Conservation (phyloP, 2,113 vertebrate species). For the Strix aluco region DNA sequence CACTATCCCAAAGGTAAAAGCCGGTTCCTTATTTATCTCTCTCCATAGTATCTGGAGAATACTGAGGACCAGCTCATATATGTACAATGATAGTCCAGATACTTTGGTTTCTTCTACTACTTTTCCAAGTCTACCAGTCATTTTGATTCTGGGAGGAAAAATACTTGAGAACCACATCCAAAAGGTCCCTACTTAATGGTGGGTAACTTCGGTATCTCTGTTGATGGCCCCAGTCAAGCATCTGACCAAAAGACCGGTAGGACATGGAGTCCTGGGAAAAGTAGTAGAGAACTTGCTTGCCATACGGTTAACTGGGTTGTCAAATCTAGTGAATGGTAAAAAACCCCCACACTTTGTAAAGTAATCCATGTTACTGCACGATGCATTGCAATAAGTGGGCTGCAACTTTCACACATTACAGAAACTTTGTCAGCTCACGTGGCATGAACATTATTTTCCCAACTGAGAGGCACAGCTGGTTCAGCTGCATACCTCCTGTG, state of each 20-base stretch:
- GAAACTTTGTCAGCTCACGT: accelerated
- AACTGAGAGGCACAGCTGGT: not conserved
- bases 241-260: not conserved
- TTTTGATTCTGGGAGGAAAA: not conserved
- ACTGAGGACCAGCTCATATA: not conserved
- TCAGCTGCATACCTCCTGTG: not conserved
- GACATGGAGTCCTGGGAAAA: not conserved
- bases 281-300: not conserved
- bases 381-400: not conserved
- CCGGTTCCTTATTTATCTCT: not conserved
- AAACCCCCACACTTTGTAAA: not conserved
- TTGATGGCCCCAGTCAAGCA: not conserved
- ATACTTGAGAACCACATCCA: not conserved
- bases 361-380: accelerated
- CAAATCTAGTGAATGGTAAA: not conserved
- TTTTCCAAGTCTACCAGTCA: not conserved
- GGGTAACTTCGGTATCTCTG: not conserved
- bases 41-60: not conserved
- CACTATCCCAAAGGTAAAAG: not conserved
- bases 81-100: not conserved
- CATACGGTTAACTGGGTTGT: not conserved
- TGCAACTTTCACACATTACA: not conserved
- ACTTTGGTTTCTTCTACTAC: not conserved
- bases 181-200: not conserved
- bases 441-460: not conserved